These are phyloP conservation scores for Serilophus lunatus DNA, from an alignment of 2,113 vertebrate genomes.

Conservation along the genomic window DNA sequence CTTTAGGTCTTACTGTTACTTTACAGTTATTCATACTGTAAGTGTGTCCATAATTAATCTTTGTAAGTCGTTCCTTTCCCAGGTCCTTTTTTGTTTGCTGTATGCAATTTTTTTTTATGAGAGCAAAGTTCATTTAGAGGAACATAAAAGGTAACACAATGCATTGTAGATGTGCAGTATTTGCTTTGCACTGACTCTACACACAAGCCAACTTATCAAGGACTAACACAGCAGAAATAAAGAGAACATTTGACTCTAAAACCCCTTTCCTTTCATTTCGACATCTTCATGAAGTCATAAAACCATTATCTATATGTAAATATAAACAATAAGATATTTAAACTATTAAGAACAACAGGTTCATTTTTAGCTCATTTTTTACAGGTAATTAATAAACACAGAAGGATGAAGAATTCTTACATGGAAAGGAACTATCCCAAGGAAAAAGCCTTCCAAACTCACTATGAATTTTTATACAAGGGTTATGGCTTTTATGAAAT, in stretches of 20 bases:
- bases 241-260: not conserved
- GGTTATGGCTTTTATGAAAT: not conserved
- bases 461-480: not conserved
- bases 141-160: not conserved
- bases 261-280: not conserved
- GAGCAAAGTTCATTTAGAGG: not conserved
- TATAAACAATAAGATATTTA: not conserved
- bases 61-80: not conserved
- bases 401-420: not conserved
- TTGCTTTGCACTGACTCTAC: not conserved
- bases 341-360: not conserved
- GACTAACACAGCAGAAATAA: not conserved
- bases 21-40: not conserved
- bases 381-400: not conserved
- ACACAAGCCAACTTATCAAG: not conserved
- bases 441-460: not conserved
- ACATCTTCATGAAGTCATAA: not conserved
- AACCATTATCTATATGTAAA: not conserved
- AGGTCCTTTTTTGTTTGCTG: not conserved
- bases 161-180: not conserved
- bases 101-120: not conserved
- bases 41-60: not conserved
- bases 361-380: not conserved
- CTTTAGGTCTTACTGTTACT: not conserved
- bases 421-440: not conserved